Evolutionary conservation across 1,140 invertebrate genomes (phyloP), one percentile per base, ranked within the genome.

Genomic region (Brachystomella parvula): DNA sequence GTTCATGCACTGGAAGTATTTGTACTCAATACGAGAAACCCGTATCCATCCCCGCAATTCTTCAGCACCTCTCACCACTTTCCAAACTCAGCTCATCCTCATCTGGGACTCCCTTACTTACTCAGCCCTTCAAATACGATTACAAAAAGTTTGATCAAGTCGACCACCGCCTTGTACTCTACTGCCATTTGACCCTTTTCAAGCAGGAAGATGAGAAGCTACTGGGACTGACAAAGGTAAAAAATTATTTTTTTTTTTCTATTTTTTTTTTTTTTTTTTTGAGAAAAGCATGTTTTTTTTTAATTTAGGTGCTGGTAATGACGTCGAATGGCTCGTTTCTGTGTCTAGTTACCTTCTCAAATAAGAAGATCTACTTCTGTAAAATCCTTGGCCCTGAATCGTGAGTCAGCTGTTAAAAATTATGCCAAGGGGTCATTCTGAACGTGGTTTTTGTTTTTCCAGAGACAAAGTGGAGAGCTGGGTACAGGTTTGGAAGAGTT

Each of bases 161-260:
- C 19, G 71, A 73, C 47, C 71, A 73, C 61, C 65, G 71, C 1
- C 64, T 73, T 17, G 65, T 70, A 30, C 61, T 73, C 3, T 70
- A 66, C 53, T 63, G 62, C n/a, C 68, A 73, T 33, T 9, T 73
- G 0, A 58, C 30, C 15, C 65, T 73, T n/a, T 73, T 73, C 47
- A 73, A 70, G 32, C 39, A 56, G 0, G 3, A 3, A 3, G 61
- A 70, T 24, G 71, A 73, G 28, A 44, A 31, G 32, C 49, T 73
- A 0, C 26, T 73, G 1, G 61, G 66, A 29, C 24, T 73, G 0
- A 61, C 64, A 57, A 73, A 70, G 47, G 71, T 66, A 64, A 61
- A 26, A 31, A 53, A 24, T 3, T n/a, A 63, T 47, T 32, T 59
- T n/a, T 21, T 56, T 0, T n/a, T 24, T 35, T 24, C 3, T 17